Percentiles rank a stretch among this genome's conserved stretches.
phyloP scores from a whole-genome alignment of 2,888 invertebrate species.

The Subacronicta megacephala region DNA sequence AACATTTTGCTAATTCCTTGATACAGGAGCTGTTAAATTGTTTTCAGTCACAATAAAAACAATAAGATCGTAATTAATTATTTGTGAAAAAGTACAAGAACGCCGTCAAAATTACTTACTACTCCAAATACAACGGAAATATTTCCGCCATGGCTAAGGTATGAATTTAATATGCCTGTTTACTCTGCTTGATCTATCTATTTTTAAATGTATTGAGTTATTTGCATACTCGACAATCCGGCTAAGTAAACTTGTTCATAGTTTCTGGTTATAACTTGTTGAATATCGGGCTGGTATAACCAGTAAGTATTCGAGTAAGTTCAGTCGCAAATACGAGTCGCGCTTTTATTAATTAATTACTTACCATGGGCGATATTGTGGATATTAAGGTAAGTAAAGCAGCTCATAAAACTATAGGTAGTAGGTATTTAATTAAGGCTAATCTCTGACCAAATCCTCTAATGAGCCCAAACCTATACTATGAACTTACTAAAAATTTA shows the following conservation, averaged over 20 bases:
- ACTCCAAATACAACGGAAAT: constrained; percentile 91
- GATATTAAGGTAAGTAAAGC: constrained; percentile 58
- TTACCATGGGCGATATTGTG: constrained; percentile 65
- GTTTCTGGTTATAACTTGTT: constrained; percentile 36
- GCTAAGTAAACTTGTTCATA: constrained; percentile 44
- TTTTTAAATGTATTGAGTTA: constrained; percentile 40
- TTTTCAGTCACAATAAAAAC: neutral
- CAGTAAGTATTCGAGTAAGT: constrained; percentile 1
- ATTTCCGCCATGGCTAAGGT: constrained; percentile 93
- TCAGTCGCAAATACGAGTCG: neutral
- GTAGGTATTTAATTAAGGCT: too few relatives aligned
- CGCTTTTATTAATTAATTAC: constrained; percentile 18
- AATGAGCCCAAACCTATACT: too few relatives aligned
- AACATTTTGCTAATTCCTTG: constrained; percentile 55
- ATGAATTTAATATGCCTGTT: constrained; percentile 65
- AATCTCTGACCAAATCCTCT: too few relatives aligned
- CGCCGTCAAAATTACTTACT: constrained; percentile 91
- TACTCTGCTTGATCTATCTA: constrained; percentile 44
- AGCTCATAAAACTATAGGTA: too few relatives aligned
- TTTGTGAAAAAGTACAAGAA: constrained; percentile 55
- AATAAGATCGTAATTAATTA: constrained; percentile 10
- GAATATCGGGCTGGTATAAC: constrained; percentile 11
- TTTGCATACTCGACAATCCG: constrained; percentile 74
- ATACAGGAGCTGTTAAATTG: constrained; percentile 41
- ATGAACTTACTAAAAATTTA: too few relatives aligned